These are phyloP conservation scores for Coenobita brevimanus DNA, from an alignment of 1,140 invertebrate species.

Conservation along the genomic window DNA sequence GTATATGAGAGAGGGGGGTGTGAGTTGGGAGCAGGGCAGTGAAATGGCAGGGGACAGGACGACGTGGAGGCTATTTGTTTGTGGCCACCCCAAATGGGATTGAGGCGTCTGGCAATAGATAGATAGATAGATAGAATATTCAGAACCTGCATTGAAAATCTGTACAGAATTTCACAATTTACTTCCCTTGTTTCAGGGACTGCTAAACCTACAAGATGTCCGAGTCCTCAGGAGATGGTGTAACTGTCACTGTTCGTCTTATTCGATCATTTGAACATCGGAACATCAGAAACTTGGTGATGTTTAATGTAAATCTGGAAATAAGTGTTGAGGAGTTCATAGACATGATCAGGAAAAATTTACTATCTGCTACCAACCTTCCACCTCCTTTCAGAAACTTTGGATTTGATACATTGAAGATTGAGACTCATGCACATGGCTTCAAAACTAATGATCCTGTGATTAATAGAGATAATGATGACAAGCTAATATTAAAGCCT, in stretches of 20 bases:
- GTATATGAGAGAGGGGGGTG: too few species aligned
- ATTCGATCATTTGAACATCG: conserved; percentile 73
- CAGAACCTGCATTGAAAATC: too few species aligned
- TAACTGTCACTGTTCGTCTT: conserved; percentile 71
- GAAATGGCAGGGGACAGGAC: too few species aligned
- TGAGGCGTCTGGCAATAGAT: too few species aligned
- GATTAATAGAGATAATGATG: conserved; percentile 72
- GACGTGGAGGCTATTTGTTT: too few species aligned
- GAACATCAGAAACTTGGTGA: conserved; percentile 72
- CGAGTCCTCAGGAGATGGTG: not conserved
- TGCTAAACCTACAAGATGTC: conserved; percentile 46
- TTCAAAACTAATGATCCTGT: conserved; percentile 72
- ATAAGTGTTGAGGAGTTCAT: conserved; percentile 68
- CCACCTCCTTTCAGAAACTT: conserved; percentile 72
- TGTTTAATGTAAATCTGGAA: conserved; percentile 70
- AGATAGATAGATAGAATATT: too few species aligned
- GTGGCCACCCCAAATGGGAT: too few species aligned
- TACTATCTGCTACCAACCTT: conserved; percentile 66
- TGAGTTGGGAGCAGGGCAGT: too few species aligned
- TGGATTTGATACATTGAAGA: conserved; percentile 72
- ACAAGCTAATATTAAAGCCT: conserved; percentile 70
- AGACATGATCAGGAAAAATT: conserved; percentile 59
- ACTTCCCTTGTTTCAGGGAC: too few species aligned
- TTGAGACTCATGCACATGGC: conserved; percentile 72
- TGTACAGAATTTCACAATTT: too few species aligned